Conservation (phyloP, 2,113 vertebrate genomes). For the Mellivora capensis region DNA sequence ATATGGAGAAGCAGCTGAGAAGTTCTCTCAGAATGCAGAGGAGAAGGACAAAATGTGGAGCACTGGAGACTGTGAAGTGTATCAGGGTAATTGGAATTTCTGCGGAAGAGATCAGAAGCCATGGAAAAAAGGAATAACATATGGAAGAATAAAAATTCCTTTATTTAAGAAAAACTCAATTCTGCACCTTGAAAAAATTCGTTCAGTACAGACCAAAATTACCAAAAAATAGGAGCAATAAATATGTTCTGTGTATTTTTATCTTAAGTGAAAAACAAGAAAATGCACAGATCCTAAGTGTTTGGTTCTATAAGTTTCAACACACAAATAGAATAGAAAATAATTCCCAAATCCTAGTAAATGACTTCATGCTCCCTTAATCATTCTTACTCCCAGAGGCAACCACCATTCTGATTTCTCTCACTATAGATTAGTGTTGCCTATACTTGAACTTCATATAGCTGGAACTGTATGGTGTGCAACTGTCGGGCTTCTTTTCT, state of each 20-base stretch:
- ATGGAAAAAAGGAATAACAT: background rate
- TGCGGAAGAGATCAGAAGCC: background rate
- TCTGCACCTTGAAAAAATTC: background rate
- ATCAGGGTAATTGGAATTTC: background rate
- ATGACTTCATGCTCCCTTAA: background rate
- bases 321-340: background rate
- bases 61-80: background rate
- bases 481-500: background rate
- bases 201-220: background rate
- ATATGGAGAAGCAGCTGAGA: background rate
- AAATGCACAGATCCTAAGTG: background rate
- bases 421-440: background rate
- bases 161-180: background rate
- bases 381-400: no score
- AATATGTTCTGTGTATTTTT: background rate
- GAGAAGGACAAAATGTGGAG: background rate
- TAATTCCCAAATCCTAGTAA: background rate
- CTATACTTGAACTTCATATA: background rate
- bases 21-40: background rate
- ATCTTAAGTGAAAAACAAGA: background rate
- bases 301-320: background rate
- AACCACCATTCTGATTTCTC: no score
- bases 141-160: background rate
- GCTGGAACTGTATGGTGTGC: rapidly evolving
- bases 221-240: background rate